These are phyloP conservation scores for Cyprinodon diabolis DNA, from an alignment of 2,797 vertebrate genomes.

Conservation along the genomic window DNA sequence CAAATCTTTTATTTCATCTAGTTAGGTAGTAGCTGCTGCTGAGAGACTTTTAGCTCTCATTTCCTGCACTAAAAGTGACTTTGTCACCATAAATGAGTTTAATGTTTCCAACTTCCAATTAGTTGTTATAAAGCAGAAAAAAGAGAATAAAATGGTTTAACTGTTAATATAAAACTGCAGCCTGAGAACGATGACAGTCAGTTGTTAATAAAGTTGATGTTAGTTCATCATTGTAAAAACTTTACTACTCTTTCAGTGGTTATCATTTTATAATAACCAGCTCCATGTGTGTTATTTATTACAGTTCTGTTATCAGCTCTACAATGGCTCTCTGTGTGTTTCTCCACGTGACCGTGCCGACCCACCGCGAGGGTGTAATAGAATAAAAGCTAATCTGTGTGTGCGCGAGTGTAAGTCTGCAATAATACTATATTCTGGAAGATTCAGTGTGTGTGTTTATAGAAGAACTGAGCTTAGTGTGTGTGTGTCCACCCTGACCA, in stretches of 20 bases:
- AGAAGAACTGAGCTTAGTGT: slow-evolving; percentile 48
- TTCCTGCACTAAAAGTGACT: slow-evolving; percentile 47
- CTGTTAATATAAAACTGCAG: slow-evolving; percentile 37
- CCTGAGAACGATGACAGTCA: slow-evolving; percentile 48
- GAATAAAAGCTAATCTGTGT: slow-evolving; percentile 65
- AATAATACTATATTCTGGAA: slow-evolving; percentile 69
- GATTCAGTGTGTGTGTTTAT: slow-evolving; percentile 59
- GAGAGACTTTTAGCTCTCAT: slow-evolving; percentile 35
- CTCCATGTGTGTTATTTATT: slow-evolving; percentile 57
- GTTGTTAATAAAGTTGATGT: slow-evolving; percentile 69
- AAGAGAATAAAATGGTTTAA: slow-evolving; percentile 50
- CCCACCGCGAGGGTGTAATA: slow-evolving; percentile 60
- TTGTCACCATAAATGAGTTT: slow-evolving; percentile 57
- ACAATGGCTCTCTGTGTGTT: slow-evolving; percentile 47
- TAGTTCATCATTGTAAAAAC: slow-evolving; percentile 73
- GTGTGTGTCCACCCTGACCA: slow-evolving; percentile 69
- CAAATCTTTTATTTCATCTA: slow-evolving; percentile 9
- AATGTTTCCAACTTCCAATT: slow-evolving; percentile 48
- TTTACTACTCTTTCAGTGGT: slow-evolving; percentile 73
- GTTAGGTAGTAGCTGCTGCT: slow-evolving; percentile 5
- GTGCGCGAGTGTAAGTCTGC: slow-evolving; percentile 48
- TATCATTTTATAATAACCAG: slow-evolving; percentile 72
- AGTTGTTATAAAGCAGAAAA: slow-evolving; percentile 26
- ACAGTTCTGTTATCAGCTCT: slow-evolving; percentile 63
- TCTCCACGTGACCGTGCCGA: slow-evolving; percentile 47